phyloP scores from a whole-genome alignment of 2,888 invertebrate genomes.

The Macrosiphum euphorbiae region DNA sequence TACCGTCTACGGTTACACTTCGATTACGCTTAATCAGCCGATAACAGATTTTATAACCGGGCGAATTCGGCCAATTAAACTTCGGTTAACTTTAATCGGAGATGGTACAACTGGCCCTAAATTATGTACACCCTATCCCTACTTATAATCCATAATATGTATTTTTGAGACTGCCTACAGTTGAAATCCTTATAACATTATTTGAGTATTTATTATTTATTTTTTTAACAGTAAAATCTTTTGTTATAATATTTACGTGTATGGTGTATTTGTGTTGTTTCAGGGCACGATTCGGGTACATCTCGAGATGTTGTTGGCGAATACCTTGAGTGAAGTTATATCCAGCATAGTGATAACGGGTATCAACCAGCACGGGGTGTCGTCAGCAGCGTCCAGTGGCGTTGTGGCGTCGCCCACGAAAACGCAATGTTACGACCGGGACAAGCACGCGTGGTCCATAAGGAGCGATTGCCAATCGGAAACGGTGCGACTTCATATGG shows the following conservation, averaged over 20 bases:
- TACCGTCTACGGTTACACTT: too few relatives aligned
- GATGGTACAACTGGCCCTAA: too few relatives aligned
- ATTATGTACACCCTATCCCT: neutral
- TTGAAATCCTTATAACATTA: neutral
- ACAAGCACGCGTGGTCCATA: conserved; percentile 85
- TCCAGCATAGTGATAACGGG: conserved; percentile 68
- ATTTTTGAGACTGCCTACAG: neutral
- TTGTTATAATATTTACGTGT: neutral
- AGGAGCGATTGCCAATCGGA: conserved; percentile 84
- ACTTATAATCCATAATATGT: neutral
- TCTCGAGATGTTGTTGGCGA: conserved; percentile 81
- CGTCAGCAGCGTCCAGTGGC: conserved; percentile 69
- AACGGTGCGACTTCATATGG: conserved; percentile 80
- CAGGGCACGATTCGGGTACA: conserved; percentile 77
- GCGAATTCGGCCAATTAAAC: too few relatives aligned
- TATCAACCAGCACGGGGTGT: conserved; percentile 68
- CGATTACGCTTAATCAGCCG: too few relatives aligned
- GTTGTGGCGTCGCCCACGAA: conserved; percentile 75
- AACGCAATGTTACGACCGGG: conserved; percentile 81
- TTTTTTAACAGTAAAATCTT: neutral
- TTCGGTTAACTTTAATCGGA: too few relatives aligned
- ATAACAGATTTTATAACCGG: too few relatives aligned
- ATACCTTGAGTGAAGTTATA: conserved; percentile 77
- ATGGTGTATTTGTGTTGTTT: conserved; percentile 37
- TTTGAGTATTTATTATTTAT: neutral